Conservation (phyloP, 1,140 invertebrate genomes). For the Sycophaga agraensis region DNA sequence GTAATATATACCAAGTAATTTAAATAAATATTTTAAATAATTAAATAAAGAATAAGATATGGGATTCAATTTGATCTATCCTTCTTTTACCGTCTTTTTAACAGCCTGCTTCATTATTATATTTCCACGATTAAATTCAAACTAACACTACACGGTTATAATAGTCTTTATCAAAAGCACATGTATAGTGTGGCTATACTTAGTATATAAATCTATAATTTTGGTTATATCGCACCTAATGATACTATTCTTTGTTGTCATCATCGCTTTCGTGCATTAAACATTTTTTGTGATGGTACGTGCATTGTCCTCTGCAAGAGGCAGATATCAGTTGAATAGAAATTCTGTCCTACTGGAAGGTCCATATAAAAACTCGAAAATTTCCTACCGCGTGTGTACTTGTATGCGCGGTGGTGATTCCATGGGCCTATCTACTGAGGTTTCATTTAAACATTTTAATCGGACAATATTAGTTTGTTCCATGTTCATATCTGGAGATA, state of each 20-base stretch:
- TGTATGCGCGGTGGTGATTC: too few species aligned
- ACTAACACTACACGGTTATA: constrained; percentile 47
- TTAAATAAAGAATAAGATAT: too few species aligned
- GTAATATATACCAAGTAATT: too few species aligned
- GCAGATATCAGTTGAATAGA: constrained; percentile 14
- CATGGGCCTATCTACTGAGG: too few species aligned
- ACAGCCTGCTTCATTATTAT: background rate
- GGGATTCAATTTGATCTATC: background rate
- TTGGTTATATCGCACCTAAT: too few species aligned
- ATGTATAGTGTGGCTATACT: constrained; percentile 46
- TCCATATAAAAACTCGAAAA: constrained; percentile 27
- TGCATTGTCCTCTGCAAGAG: constrained; percentile 4
- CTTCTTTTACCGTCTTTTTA: background rate
- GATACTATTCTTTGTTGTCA: too few species aligned
- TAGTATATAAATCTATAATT: constrained; percentile 31
- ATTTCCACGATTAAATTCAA: constrained; percentile 23
- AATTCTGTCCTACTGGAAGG: constrained; percentile 16
- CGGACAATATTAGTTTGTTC: too few species aligned
- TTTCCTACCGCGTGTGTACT: background rate
- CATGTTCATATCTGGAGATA: too few species aligned
- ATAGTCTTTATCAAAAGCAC: constrained; percentile 55
- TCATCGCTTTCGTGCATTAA: too few species aligned
- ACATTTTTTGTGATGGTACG: too few species aligned
- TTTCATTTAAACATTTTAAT: too few species aligned
- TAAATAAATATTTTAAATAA: too few species aligned